Evolutionary conservation across 2,113 vertebrate species (phyloP), one percentile per base, ranked within the genome.

Genomic region (Lampris megalopsis): DNA sequence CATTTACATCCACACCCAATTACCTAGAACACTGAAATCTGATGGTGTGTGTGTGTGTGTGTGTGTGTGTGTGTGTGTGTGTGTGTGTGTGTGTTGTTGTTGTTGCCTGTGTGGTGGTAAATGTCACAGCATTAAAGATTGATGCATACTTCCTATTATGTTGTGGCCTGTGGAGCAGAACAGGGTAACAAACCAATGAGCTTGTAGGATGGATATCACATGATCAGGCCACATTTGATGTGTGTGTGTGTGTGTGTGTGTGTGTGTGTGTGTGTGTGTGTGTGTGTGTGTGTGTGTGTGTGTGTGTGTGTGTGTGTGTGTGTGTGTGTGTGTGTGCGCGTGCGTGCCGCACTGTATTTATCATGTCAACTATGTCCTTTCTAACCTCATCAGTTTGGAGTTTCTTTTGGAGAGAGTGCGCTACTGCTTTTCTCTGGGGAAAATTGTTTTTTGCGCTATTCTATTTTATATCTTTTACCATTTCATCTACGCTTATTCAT

Each of bases 81-180:
- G 64, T 38, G 9, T 10, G n/a, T 57, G 11, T 24, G 64, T 65
- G 64, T 73, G 80, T 81, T 47, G 54, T 59, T 75, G 71, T 77
- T 69, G 48, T 38, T 52, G 54, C 7, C 43, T 60, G 42, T 61
- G 24, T 24, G 24, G 69, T 63, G 64, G 60, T 87, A 84, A 90
- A 89, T 90, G 87, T 86, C 83, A 87, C 84, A 54, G 41, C 48
- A 87, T 92, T 83, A 92, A 92, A 91, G 81, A 91, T 92, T 91
- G 83, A 92, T 89, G 80, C 82, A 61, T 85, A 82, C 82, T 85
- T 91, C 89, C 88, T 87, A 85, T 89, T 86, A 80, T 88, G 77
- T 72, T 84, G 82, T 68, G 67, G 40, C 85, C 83, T 78, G 80
- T 87, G 81, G 88, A 81, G 86, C 53, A 47, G 65, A 79, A 73